phyloP scores from a whole-genome alignment of 2,797 vertebrate species.

The Catamblyrhynchus diadema region DNA sequence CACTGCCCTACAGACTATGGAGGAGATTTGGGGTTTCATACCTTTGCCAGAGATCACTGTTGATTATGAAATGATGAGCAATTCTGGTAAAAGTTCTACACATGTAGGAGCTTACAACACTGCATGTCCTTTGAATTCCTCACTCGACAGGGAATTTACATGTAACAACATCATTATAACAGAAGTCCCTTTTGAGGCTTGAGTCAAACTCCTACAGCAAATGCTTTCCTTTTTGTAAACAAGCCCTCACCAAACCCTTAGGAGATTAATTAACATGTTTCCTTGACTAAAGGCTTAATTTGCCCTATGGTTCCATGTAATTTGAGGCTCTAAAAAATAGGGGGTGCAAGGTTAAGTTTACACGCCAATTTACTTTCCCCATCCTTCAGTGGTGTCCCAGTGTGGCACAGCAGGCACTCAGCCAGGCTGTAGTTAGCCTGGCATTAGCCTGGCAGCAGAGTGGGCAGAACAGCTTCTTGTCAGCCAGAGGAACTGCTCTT shows the following conservation, averaged over 20 bases:
- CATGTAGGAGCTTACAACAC: not conserved
- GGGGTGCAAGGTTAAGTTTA: not conserved
- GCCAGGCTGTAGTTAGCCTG: not conserved
- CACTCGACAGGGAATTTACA: not conserved
- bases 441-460: not conserved
- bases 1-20: not conserved
- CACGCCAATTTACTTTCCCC: not conserved
- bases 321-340: constrained; percentile 21
- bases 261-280: constrained; percentile 38
- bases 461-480: not conserved
- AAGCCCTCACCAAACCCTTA: constrained; percentile 16
- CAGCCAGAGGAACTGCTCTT: not conserved
- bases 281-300: constrained; percentile 28
- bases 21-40: not conserved
- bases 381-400: not conserved
- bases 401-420: not conserved
- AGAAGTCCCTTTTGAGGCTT: constrained; percentile 3
- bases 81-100: not conserved
- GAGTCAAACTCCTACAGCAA: constrained; percentile 7
- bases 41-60: not conserved
- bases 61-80: not conserved
- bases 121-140: not conserved
- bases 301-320: not conserved
- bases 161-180: not conserved
- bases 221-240: constrained; percentile 43